These are phyloP conservation scores for Palythoa caribaeorum DNA, from an alignment of 92 coral and sea anemone species.

Conservation along the genomic window DNA sequence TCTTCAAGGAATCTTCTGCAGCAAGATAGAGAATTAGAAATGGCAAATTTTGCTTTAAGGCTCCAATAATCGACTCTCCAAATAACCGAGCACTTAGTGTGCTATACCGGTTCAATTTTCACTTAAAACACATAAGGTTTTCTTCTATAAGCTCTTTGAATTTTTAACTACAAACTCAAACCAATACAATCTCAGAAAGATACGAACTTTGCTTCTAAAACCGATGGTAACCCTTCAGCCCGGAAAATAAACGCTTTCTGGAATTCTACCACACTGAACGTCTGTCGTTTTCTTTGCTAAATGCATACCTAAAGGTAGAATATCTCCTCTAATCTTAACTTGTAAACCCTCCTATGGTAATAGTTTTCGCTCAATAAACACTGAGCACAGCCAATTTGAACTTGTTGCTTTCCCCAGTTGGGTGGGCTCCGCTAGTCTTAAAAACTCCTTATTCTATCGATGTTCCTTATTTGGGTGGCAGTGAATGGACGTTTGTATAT, in stretches of 20 bases:
- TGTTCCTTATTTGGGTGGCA: not conserved
- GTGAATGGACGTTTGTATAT: not conserved
- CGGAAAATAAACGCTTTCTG: not conserved
- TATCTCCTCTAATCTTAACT: not conserved
- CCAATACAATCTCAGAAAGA: not conserved
- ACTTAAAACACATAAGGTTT: too few species aligned
- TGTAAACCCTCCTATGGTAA: not conserved
- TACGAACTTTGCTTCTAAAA: not conserved
- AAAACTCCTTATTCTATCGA: too few species aligned
- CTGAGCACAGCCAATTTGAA: not conserved
- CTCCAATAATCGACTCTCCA: too few species aligned
- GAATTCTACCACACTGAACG: not conserved
- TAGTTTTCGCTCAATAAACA: not conserved
- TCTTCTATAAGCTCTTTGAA: not conserved
- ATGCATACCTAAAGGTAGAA: too few species aligned
- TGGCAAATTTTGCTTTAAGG: too few species aligned
- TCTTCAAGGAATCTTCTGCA: too few species aligned
- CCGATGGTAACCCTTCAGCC: constrained; percentile 6
- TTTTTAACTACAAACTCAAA: not conserved
- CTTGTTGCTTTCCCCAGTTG: too few species aligned
- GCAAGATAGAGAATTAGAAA: too few species aligned
- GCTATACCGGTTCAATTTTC: too few species aligned
- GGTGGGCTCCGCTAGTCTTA: too few species aligned
- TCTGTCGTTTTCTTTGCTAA: not conserved
- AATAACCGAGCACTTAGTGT: too few species aligned